Base-by-base conservation (phyloP, 1,140 invertebrate genomes). In the Halictus rubicundus region DNA sequence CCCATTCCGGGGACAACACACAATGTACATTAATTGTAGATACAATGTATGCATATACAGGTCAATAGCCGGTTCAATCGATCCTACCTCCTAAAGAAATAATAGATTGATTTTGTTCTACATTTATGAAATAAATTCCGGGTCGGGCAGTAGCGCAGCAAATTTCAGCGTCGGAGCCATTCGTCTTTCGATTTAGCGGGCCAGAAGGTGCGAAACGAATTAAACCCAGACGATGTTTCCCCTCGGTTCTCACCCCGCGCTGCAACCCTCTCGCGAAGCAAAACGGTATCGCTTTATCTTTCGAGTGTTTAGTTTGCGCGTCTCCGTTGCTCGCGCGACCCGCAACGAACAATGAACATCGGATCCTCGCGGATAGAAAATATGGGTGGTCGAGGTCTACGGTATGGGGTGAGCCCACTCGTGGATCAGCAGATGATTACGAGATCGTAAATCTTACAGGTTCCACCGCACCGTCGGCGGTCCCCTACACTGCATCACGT, bases 401-500 rank as follows among this genome's bases (percentile, higher is more conserved):
- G 54, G 54, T 0, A 16, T 5, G 49, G 49, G 21, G 54, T n/a
- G 76, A 37, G 39, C 75, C 57, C 19, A 80, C 78, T 83, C 86
- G 85, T 87, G 85, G 87, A 89, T 89, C 88, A 88, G 83, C 81
- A 76, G 87, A 87, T 89, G 85, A 89, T 89, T 89, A 88, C 87
- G 85, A 77, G 87, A 66, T 86, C 87, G 75, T 88, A 89, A 89
- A 89, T 89, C 81, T 88, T 85, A 66, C 61, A 72, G 70, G 77
- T 81, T 78, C 80, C 60, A 74, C 68, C 46, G 59, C 79, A 65
- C 80, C 46, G 80, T 82, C 46, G 77, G 77, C 84, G 84, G 83
- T 86, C 83, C 83, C 71, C 70, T 52, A 57, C 73, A 68, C 68
- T 85, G 84, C 70, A 82, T 85, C 84, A 85, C 79, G 83, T 84